Evolutionary conservation across 2,888 invertebrate species (phyloP).

Genomic region (Rhorus exstirpatorius): DNA sequence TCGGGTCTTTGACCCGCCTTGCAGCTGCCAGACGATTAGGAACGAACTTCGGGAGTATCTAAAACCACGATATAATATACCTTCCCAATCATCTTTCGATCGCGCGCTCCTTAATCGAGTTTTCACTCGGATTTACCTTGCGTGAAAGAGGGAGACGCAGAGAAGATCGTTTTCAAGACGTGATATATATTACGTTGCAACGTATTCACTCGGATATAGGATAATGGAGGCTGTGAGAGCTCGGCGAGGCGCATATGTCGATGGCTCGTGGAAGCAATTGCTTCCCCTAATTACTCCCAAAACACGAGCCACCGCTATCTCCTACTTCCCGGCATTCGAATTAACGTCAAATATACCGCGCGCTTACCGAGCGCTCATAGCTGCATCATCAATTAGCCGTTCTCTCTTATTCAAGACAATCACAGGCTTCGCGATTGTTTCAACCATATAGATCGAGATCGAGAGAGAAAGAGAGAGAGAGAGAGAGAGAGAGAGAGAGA

Average conservation of each 20-base stretch:
- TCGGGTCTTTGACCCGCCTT: slow-evolving; percentile 11
- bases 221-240: slow-evolving; percentile 60
- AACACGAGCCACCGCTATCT: slow-evolving; percentile 43
- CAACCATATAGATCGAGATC: slow-evolving; percentile 15
- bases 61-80: slow-evolving; percentile 16
- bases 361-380: slow-evolving; percentile 28
- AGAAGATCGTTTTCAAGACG: slow-evolving; percentile 33
- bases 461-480: no score
- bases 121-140: slow-evolving; percentile 36
- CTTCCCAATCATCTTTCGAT: slow-evolving; percentile 51
- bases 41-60: slow-evolving; percentile 42
- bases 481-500: slow-evolving; percentile 24
- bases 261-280: slow-evolving; percentile 67
- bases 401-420: slow-evolving; percentile 70
- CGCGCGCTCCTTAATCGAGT: slow-evolving; percentile 18
- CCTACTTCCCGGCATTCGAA: slow-evolving; percentile 50
- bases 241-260: slow-evolving; percentile 53
- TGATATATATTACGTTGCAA: slow-evolving; percentile 50
- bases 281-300: slow-evolving; percentile 68
- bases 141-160: slow-evolving; percentile 17
- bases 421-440: slow-evolving; percentile 52
- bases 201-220: slow-evolving; percentile 3
- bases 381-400: slow-evolving; percentile 60
- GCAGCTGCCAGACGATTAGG: slow-evolving; percentile 1
- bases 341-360: slow-evolving; percentile 65